Percentiles rank a stretch among this genome's conserved stretches.
phyloP scores from a whole-genome alignment of 2,113 vertebrate species.

The Urocolius indicus region DNA sequence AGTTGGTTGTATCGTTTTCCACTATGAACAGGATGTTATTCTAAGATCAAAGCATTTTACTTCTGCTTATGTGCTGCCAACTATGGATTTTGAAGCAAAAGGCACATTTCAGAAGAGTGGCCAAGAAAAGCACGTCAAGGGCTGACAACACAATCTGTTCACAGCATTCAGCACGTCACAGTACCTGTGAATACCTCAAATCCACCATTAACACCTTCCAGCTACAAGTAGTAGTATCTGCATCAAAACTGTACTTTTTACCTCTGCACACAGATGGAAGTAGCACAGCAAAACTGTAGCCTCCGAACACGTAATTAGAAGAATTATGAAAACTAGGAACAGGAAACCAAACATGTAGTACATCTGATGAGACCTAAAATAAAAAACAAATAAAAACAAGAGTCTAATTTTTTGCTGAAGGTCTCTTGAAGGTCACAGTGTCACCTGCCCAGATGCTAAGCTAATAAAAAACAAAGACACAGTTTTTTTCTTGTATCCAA shows the following conservation, averaged over 20 bases:
- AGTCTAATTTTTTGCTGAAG: background rate
- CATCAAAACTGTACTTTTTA: slow-evolving; percentile 50
- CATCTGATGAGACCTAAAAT: slow-evolving; percentile 92
- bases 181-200: background rate
- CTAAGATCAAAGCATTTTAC: background rate
- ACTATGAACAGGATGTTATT: background rate
- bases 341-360: slow-evolving; percentile 95
- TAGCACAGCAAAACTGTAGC: slow-evolving; percentile 91
- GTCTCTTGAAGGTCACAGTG: background rate
- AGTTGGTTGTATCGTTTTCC: background rate
- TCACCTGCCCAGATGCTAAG: background rate
- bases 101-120: background rate
- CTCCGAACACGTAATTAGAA: slow-evolving; percentile 91
- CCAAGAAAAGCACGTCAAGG: background rate
- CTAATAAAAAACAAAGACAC: background rate
- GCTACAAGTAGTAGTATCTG: background rate
- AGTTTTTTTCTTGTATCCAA: background rate
- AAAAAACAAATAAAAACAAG: background rate
- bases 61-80: background rate
- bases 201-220: background rate
- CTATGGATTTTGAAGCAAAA: background rate
- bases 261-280: slow-evolving; percentile 92
- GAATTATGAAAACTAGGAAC: slow-evolving; percentile 92
- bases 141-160: background rate
- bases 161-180: background rate